phyloP scores from a whole-genome alignment of 2,113 vertebrate genomes.

The Catagonus wagneri region DNA sequence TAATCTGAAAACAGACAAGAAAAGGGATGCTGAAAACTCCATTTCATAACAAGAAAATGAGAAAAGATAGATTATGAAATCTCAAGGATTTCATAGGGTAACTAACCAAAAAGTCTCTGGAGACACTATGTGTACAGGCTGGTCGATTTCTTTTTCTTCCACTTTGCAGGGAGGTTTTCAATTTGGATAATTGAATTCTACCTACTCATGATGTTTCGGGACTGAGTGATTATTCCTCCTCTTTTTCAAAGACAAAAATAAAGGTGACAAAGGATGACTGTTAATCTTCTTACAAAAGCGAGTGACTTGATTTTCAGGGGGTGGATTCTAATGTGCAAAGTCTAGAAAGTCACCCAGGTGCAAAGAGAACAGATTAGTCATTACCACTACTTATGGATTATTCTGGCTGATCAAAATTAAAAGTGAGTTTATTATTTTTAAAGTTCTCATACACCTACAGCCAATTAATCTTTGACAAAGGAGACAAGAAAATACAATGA shows the following conservation, averaged over 20 bases:
- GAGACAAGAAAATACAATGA: too few species aligned
- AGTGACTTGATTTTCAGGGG: slow-evolving; percentile 45
- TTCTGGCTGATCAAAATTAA: not conserved
- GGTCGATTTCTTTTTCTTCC: not conserved
- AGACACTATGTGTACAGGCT: not conserved
- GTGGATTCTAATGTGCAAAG: slow-evolving; percentile 62
- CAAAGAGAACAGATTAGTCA: slow-evolving; percentile 70
- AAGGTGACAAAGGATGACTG: slow-evolving; percentile 59
- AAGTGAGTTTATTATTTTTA: slow-evolving; percentile 36
- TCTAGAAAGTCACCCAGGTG: slow-evolving; percentile 59
- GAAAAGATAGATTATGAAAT: slow-evolving; percentile 60
- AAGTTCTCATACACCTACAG: not conserved
- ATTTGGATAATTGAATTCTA: slow-evolving; percentile 54
- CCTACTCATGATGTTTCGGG: slow-evolving; percentile 46
- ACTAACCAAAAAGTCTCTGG: slow-evolving; percentile 38
- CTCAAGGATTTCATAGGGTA: slow-evolving; percentile 35
- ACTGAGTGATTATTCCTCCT: slow-evolving; percentile 49
- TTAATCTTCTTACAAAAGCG: slow-evolving; percentile 54
- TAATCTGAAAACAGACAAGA: slow-evolving; percentile 90
- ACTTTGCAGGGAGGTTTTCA: slow-evolving; percentile 14
- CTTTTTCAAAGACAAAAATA: slow-evolving; percentile 72
- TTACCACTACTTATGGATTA: slow-evolving; percentile 39
- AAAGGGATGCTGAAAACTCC: slow-evolving; percentile 20
- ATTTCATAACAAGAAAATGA: slow-evolving; percentile 71
- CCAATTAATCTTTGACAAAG: too few species aligned